Percentiles rank a stretch among this genome's conserved stretches.
phyloP scores from a whole-genome alignment of 2,113 vertebrate genomes.

The Lathamus discolor region DNA sequence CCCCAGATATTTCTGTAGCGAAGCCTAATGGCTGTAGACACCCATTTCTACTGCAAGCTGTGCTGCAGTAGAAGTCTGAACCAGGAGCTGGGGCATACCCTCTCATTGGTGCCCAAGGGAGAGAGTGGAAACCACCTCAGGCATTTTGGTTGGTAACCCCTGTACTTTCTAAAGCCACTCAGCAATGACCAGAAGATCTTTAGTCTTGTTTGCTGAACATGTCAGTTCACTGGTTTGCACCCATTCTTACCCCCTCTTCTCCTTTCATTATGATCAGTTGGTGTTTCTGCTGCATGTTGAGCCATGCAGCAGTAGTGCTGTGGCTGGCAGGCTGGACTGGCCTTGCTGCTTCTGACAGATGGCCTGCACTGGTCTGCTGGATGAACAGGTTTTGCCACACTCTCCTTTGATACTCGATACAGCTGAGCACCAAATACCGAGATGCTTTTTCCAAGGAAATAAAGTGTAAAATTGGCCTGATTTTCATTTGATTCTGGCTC shows the following conservation, averaged over 20 bases:
- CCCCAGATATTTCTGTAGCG: background rate
- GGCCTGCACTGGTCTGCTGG: background rate
- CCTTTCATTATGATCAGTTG: too few species aligned
- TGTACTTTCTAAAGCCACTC: background rate
- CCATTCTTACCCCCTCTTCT: background rate
- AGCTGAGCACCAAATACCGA: background rate
- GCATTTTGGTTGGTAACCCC: background rate
- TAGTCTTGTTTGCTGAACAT: background rate
- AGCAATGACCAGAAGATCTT: background rate
- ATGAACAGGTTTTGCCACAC: background rate
- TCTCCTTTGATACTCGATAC: background rate
- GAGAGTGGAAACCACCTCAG: background rate
- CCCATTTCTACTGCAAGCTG: rapidly evolving
- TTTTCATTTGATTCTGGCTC: background rate
- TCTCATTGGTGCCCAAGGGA: background rate
- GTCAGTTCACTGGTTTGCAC: background rate
- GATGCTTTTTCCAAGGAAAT: background rate
- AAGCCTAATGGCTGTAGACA: background rate
- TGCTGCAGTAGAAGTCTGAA: background rate
- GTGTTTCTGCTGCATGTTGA: background rate
- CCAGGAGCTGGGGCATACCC: background rate
- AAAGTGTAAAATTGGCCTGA: background rate
- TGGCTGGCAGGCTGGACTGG: background rate
- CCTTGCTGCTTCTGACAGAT: background rate
- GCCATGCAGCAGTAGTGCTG: rapidly evolving